A percentile compares a stretch with the other conserved stretches of the same genome.
phyloP scores from a whole-genome alignment of 2,113 vertebrate genomes.

The Ovis canadensis region DNA sequence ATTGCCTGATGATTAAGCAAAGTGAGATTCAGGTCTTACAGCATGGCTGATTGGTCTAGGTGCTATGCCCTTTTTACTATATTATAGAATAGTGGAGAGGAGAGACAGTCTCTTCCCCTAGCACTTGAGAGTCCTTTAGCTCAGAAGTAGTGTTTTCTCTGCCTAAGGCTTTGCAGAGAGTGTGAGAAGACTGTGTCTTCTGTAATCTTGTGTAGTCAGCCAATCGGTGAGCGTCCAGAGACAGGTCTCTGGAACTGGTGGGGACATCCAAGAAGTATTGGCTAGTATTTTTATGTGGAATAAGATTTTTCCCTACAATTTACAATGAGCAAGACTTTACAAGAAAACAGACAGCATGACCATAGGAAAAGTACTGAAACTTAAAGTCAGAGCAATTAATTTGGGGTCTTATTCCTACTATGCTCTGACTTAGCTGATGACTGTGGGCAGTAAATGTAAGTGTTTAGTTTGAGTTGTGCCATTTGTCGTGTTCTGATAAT shows the following conservation, averaged over 20 bases:
- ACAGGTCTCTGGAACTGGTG: neutral
- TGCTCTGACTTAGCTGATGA: neutral
- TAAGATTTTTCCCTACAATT: neutral
- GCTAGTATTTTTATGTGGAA: neutral
- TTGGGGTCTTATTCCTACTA: neutral
- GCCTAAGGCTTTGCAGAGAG: neutral
- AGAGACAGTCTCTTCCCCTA: neutral
- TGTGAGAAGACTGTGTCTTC: neutral
- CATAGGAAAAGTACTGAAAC: neutral
- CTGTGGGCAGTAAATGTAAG: neutral
- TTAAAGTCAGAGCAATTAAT: neutral
- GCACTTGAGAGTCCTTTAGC: neutral
- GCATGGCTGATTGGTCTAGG: slow-evolving; percentile 24
- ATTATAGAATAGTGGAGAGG: neutral
- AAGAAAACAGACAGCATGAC: neutral
- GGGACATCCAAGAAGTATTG: neutral
- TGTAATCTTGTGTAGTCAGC: neutral
- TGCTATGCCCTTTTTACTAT: neutral
- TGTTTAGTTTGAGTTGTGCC: neutral
- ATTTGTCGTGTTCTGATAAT: neutral
- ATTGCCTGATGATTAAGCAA: neutral
- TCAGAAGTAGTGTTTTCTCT: slow-evolving; percentile 42
- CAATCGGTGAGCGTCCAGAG: neutral
- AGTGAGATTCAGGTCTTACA: neutral
- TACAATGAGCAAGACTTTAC: neutral